Evolutionary conservation across 2,888 invertebrate genomes (phyloP), one percentile per base, ranked within the genome.

Genomic region (Cheilosia soror): DNA sequence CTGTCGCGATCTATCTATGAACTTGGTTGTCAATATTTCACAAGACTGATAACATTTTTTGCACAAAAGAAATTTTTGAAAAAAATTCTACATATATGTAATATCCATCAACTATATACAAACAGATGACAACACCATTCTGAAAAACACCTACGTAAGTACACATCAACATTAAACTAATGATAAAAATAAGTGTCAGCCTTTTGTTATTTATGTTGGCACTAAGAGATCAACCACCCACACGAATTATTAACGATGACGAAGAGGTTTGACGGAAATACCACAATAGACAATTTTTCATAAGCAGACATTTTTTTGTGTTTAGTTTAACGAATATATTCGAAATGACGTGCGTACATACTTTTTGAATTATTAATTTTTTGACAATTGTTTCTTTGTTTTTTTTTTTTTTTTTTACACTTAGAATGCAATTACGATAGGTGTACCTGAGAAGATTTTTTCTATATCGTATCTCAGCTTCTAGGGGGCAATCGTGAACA

Each of bases 401-500:
- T 40, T 29, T 5, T 62, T n/a, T 11, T 57, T 33, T 55, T 37
- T 37, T 11, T 11, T 11, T 37, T 11, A 57, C 44, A 66, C 47
- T 55, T 29, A 66, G 29, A 40, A 65, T 58, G 60, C 72, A 81
- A 53, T 69, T 79, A 87, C 89, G 42, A 42, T 42, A 3, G 2
- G 15, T 88, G 89, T 92, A 92, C 92, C 92, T 92, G 91, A 92
- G 92, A 88, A 90, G 91, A 89, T 89, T 89, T 89, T 90, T 92
- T 90, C 90, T 89, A 90, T 89, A 92, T 88, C 89, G 90, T 89
- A 92, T 89, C 89, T 91, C 92, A 88, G 92, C 92, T 88, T 92
- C 92, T 88, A 92, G 90, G 83, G 92, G 92, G 89, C 92, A 92
- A 88, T 92, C 92, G 88, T 92, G 90, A 87, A 92, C 90, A 89